These are phyloP conservation scores for Phataginus tricuspis DNA, from an alignment of 2,797 vertebrate genomes.

Conservation along the genomic window DNA sequence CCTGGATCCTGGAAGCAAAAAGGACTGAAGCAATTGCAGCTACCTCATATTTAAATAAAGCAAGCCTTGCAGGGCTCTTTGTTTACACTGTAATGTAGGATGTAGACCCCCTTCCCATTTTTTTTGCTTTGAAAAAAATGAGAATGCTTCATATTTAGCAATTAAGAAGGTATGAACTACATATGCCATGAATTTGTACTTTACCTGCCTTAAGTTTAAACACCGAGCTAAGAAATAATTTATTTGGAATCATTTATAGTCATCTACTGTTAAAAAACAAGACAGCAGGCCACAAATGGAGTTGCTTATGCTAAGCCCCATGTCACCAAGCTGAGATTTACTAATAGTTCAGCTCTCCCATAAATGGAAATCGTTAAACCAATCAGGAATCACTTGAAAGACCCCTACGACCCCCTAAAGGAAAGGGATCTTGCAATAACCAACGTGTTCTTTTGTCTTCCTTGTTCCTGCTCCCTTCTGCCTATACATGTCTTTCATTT, in stretches of 20 bases:
- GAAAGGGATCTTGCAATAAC: not conserved
- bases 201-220: conserved; percentile 6
- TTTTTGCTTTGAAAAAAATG: not conserved
- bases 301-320: not conserved
- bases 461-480: not conserved
- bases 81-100: not conserved
- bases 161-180: not conserved
- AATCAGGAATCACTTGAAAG: not conserved
- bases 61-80: not conserved
- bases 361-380: not conserved
- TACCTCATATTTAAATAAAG: not conserved
- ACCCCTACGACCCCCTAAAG: not conserved
- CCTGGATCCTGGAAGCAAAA: not conserved
- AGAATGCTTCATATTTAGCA: not conserved
- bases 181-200: not conserved
- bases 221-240: not conserved
- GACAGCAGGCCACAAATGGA: not conserved
- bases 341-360: not conserved
- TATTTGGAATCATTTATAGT: not conserved
- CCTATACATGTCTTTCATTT: not conserved
- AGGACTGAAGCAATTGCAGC: not conserved
- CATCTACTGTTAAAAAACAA: not conserved
- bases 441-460: not conserved
- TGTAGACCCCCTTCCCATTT: no score
- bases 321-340: not conserved